A percentile compares a stretch with the other conserved stretches of the same genome.
These are phyloP conservation scores for Arctia plantaginis DNA, from an alignment of 2,888 invertebrate genomes.

Conservation along the genomic window DNA sequence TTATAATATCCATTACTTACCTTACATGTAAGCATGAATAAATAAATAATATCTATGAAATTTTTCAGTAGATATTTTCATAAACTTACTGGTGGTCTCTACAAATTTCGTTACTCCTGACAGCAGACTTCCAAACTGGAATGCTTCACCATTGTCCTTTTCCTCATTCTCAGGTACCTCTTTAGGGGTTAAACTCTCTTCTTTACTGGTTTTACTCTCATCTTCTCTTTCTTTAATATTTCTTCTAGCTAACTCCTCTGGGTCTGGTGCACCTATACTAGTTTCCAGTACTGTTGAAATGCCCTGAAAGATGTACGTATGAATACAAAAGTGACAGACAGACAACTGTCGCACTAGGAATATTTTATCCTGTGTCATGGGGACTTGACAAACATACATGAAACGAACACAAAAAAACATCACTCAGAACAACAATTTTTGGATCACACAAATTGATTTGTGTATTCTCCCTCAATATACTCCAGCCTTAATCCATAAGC, in stretches of 20 bases:
- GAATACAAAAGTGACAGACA: no score
- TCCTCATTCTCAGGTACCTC: conserved; percentile 37
- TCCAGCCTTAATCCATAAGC: no score
- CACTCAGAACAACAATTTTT: no score
- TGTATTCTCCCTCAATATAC: no score
- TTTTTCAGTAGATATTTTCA: background rate
- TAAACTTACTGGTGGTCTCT: conserved; percentile 87
- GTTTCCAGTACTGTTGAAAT: conserved; percentile 92
- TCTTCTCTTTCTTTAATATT: conserved; percentile 51
- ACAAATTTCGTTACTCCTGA: conserved; percentile 91
- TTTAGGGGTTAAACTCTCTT: conserved; percentile 15
- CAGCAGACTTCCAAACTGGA: conserved; percentile 88
- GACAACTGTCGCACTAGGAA: no score
- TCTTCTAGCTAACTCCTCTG: conserved; percentile 90
- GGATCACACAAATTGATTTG: no score
- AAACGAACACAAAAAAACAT: no score
- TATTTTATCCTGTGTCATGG: no score
- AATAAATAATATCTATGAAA: background rate
- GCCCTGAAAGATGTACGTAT: conserved; percentile 84
- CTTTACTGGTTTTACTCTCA: conserved; percentile 30
- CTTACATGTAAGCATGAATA: no score
- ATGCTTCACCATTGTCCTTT: conserved; percentile 62
- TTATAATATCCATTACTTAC: no score
- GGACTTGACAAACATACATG: no score
- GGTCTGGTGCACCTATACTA: conserved; percentile 93